Evolutionary conservation across 2,888 invertebrate genomes (phyloP).

Genomic region (Neoaliturus tenellus): DNA sequence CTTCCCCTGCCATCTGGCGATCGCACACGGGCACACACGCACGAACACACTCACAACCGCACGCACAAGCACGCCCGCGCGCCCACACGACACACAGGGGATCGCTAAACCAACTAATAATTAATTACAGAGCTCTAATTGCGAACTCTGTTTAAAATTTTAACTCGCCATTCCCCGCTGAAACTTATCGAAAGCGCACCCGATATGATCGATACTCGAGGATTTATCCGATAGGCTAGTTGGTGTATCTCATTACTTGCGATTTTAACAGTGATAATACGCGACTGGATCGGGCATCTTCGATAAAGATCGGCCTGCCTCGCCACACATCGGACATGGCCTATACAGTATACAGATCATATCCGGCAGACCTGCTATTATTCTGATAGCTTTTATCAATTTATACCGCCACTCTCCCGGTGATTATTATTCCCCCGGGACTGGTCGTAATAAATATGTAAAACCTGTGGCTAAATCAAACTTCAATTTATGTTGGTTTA

Average conservation of each 20-base stretch:
- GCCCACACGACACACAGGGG: neutral
- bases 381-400: constrained; percentile 20
- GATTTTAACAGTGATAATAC: constrained; percentile 8
- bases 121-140: constrained; percentile 18
- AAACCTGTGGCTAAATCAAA: constrained; percentile 14
- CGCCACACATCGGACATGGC: neutral
- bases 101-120: neutral
- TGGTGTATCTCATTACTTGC: constrained; percentile 6
- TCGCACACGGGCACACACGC: neutral
- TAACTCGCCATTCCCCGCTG: neutral
- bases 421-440: neutral
- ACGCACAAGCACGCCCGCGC: neutral
- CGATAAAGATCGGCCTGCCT: neutral
- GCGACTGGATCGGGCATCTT: neutral
- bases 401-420: constrained; percentile 12
- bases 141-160: neutral
- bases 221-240: too few relatives aligned
- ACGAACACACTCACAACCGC: neutral
- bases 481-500: constrained; percentile 17
- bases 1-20: constrained; percentile 48
- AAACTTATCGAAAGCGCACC: neutral
- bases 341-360: neutral
- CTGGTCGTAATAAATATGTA: constrained; percentile 3
- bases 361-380: neutral
- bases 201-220: constrained; percentile 17